Base-by-base conservation (phyloP, 2,888 invertebrate genomes). In the Drosophila siamana region DNA sequence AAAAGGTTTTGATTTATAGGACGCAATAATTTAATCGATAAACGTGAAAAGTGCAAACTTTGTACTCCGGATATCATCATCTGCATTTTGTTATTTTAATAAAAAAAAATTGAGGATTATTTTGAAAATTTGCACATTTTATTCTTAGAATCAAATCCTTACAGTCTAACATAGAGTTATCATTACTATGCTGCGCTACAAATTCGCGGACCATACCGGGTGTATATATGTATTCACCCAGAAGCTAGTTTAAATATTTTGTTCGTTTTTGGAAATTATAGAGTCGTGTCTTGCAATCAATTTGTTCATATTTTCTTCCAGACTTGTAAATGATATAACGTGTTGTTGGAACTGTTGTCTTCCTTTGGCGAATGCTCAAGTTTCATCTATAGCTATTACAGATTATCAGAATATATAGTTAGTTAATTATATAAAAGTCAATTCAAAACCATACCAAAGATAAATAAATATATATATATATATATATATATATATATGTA, bases 241-340 rank as follows among this genome's bases (percentile, higher is more conserved):
- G 26, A 15, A 28, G 9, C 4, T 26, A 15, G 24, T 36, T 43
- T 44, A 52, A 24, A 51, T 68, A 57, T 64, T 63, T 63, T 78
- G 36, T 57, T 69, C 36, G 40, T 16, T 62, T 36, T 1, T 68
- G 63, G 55, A 44, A 68, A 51, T 44, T 43, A 41, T 38, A 30
- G 33, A 30, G 67, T 68, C 50, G 16, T 26, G 44, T 22, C 11
- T 13, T 30, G 40, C 11, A 62, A 67, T 44, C 47, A n/a, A 28
- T 41, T 16, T 36, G 44, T 50, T 57, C 46, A 28, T 55, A 40
- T 48, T 16, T 50, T 54, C 41, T 43, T 43, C 55, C 72, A 71
- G 66, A 56, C 71, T 74, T 76, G 67, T 74, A 56, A 73, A 65
- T 77, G 75, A 77, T 75, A 75, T 75, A 47, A 36, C n/a, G 41